Base-by-base conservation (phyloP, 2,888 invertebrate species). In the Tiliacea aurago region DNA sequence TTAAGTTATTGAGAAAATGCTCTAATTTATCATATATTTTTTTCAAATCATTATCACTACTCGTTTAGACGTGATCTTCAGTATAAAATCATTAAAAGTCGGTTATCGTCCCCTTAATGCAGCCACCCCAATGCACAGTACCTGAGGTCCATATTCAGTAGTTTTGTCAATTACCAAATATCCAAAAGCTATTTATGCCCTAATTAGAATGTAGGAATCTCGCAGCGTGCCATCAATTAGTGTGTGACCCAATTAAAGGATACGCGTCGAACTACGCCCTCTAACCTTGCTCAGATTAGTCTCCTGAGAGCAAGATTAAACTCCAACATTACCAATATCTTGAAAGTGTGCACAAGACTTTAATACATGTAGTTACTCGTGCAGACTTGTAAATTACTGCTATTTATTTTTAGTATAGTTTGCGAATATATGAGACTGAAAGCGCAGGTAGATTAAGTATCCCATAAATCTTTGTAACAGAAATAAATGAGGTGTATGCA, bases 211-310 rank as follows among this genome's bases (percentile, higher is more conserved):
- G 87, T 82, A 84, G 78, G 84, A 85, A 91, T 92, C 91, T 90
- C 90, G 87, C 88, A 90, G 89, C 90, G 90, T 90, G 88, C 89
- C 91, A 93, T 94, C 94, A 94, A 94, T 95, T 95, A 93, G 87
- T 90, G 88, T 92, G 93, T 91, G 94, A 95, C 95, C 95, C 95
- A 95, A 96, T 95, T 95, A 94, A 89, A 88, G 90, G 81, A 83
- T 83, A 83, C 91, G 91, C 92, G 91, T 90, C 90, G 90, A 92
- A 92, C 94, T 94, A 93, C 93, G 93, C 91, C 91, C 90, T 80
- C 78, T 89, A 90, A 90, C 91, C 92, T 91, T 91, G 91, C 89
- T 88, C 84, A 91, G 93, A 94, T 93, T 94, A 94, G 90, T 89
- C 91, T 89, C 91, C 55, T 80, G 90, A 91, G 92, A 83, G 87